These are phyloP conservation scores for Antitype chi DNA, from an alignment of 2,888 invertebrate genomes.

Conservation along the genomic window DNA sequence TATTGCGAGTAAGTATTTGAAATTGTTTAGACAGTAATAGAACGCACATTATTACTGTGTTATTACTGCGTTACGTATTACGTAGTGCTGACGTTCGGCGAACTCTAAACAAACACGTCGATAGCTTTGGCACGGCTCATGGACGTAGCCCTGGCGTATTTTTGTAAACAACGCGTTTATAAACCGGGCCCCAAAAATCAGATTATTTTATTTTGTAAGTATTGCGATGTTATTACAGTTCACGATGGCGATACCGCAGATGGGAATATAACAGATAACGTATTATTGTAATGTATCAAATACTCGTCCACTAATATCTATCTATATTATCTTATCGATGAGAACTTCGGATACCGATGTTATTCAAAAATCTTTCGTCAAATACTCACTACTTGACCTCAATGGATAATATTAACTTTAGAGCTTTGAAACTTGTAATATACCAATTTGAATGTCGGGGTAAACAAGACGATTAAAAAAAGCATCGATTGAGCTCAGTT, in stretches of 20 bases:
- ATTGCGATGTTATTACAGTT: slow-evolving; percentile 12
- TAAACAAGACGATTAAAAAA: slow-evolving; percentile 25
- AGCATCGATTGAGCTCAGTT: neutral
- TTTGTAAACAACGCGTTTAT: slow-evolving; percentile 63
- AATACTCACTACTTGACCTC: slow-evolving; percentile 11
- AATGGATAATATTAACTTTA: neutral
- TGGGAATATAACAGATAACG: neutral
- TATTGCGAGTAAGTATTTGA: slow-evolving; percentile 9
- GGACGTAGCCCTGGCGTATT: slow-evolving; percentile 51
- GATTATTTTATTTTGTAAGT: slow-evolving; percentile 4
- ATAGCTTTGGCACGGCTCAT: slow-evolving; percentile 56
- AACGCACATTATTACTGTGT: slow-evolving; percentile 10
- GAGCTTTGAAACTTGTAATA: neutral
- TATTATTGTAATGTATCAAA: neutral
- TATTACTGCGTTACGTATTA: slow-evolving; percentile 10
- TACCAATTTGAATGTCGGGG: slow-evolving; percentile 21
- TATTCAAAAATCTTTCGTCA: neutral
- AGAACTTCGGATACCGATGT: neutral
- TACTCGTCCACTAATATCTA: neutral
- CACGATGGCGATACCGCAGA: neutral
- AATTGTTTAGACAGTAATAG: slow-evolving; percentile 23
- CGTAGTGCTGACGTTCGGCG: slow-evolving; percentile 46
- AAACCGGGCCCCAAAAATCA: slow-evolving; percentile 23
- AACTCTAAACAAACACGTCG: slow-evolving; percentile 51
- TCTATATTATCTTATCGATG: no score